Evolutionary conservation across 2,113 vertebrate genomes (phyloP).

Genomic region (Urocolius indicus): DNA sequence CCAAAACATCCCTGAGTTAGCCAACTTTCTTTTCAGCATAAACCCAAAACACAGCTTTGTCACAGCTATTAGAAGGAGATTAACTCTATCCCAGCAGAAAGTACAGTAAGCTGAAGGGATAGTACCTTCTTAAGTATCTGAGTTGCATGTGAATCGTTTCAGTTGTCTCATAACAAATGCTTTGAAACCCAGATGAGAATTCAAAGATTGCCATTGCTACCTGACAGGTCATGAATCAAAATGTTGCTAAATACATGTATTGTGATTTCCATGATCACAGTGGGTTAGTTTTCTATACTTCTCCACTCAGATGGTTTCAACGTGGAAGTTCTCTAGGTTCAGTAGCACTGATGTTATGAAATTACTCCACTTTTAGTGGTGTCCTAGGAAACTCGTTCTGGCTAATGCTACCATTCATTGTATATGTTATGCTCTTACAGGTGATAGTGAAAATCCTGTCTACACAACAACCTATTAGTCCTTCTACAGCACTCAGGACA

Average conservation of each 20-base stretch:
- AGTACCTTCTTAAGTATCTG: no score
- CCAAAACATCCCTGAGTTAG: no score
- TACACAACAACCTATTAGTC: neutral
- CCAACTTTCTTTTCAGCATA: no score
- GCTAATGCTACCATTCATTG: neutral
- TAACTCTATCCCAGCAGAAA: no score
- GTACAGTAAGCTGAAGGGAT: no score
- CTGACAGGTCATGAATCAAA: neutral
- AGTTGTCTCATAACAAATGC: neutral
- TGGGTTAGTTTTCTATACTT: neutral
- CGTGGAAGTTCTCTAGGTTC: neutral
- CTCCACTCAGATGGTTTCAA: no score
- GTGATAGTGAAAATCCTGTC: neutral
- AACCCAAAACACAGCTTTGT: no score
- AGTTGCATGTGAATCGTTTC: fast-evolving
- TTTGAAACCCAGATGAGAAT: neutral
- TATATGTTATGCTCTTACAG: neutral
- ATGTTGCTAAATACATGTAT: neutral
- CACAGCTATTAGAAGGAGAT: no score
- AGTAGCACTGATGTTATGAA: neutral
- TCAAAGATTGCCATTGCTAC: neutral
- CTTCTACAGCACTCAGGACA: neutral
- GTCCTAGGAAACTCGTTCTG: neutral
- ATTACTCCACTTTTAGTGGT: neutral
- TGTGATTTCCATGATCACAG: neutral